These are phyloP conservation scores for Scalopus aquaticus DNA, from an alignment of 2,113 vertebrate species.

Conservation along the genomic window DNA sequence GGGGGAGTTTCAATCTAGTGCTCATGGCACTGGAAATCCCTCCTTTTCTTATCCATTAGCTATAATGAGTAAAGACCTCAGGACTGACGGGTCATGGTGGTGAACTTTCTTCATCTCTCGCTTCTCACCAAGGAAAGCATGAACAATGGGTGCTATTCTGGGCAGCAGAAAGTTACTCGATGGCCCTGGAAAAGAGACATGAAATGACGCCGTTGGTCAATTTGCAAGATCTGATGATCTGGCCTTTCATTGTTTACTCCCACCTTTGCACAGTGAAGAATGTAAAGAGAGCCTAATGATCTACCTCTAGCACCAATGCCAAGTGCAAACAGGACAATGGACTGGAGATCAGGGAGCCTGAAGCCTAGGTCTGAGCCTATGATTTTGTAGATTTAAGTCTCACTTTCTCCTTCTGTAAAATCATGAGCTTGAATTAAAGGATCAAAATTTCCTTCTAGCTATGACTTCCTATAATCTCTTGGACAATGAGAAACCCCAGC, in stretches of 20 bases:
- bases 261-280: background rate
- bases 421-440: background rate
- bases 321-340: background rate
- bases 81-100: background rate
- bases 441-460: background rate
- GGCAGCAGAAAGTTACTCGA: background rate
- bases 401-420: background rate
- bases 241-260: background rate
- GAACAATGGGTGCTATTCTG: background rate
- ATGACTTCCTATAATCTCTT: background rate
- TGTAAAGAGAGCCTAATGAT: background rate
- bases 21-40: background rate
- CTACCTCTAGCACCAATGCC: background rate
- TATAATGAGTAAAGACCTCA: background rate
- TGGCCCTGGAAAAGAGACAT: background rate
- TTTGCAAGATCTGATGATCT: background rate
- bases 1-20: background rate
- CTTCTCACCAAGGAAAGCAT: background rate
- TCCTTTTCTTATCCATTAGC: background rate
- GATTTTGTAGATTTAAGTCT: background rate
- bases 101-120: background rate
- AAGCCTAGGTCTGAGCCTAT: background rate
- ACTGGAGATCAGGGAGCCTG: background rate
- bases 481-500: background rate
- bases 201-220: background rate